phyloP scores from a whole-genome alignment of 2,888 invertebrate species.

The Ophion obscuratus region DNA sequence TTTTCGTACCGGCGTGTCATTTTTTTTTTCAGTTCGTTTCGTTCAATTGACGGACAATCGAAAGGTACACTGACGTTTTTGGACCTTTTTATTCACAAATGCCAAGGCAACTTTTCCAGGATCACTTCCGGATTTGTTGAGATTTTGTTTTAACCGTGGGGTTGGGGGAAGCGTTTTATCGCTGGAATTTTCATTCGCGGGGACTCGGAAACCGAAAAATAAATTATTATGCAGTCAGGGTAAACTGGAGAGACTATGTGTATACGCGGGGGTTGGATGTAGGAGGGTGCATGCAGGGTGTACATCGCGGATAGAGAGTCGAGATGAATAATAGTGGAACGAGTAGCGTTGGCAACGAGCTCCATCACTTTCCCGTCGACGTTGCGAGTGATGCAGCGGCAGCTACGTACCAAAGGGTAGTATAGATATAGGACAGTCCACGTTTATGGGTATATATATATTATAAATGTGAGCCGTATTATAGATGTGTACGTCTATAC shows the following conservation, averaged over 20 bases:
- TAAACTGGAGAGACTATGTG: background rate
- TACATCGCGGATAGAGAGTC: slow-evolving; percentile 40
- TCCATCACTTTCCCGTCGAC: slow-evolving; percentile 64
- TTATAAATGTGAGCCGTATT: background rate
- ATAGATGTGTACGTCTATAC: background rate
- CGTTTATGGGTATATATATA: background rate
- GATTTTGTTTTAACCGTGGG: background rate
- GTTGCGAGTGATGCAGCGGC: slow-evolving; percentile 31
- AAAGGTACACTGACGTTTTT: background rate
- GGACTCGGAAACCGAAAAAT: slow-evolving; percentile 7
- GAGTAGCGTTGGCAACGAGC: slow-evolving; percentile 65
- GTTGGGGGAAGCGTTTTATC: background rate
- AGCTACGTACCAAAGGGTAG: slow-evolving; percentile 30
- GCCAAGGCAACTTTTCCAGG: background rate
- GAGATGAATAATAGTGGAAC: slow-evolving; percentile 65
- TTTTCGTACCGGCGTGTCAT: background rate
- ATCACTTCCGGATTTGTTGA: background rate
- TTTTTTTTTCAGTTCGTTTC: background rate
- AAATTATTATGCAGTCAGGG: slow-evolving; percentile 15
- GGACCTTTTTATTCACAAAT: background rate
- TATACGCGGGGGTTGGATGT: background rate
- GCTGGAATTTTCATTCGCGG: slow-evolving; percentile 1
- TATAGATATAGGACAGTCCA: slow-evolving; percentile 1
- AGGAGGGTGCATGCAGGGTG: background rate
- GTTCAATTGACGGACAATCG: background rate